phyloP scores from a whole-genome alignment of 2,888 invertebrate genomes.

The Cephus pygmeus region DNA sequence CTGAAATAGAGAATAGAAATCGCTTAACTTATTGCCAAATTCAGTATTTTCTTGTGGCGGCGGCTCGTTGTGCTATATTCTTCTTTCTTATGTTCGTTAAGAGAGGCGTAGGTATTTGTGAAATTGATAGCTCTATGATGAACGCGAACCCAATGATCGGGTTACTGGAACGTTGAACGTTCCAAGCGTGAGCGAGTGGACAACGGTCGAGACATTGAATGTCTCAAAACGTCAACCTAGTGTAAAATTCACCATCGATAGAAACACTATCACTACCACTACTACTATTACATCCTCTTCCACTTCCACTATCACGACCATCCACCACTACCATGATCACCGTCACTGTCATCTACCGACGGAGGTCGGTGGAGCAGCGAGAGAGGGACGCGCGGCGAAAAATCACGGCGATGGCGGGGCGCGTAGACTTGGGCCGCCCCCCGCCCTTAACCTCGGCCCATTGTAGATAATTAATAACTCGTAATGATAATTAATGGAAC shows the following conservation, averaged over 20 bases:
- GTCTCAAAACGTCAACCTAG: slow-evolving; percentile 6
- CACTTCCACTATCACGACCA: not conserved
- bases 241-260: not conserved
- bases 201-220: slow-evolving; percentile 36
- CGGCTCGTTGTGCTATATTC: slow-evolving; percentile 45
- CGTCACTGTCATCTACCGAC: not conserved
- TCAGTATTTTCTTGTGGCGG: slow-evolving; percentile 60
- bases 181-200: slow-evolving; percentile 32
- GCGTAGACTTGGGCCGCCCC: slow-evolving; percentile 66
- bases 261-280: not conserved
- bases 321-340: not conserved
- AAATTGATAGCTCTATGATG: slow-evolving; percentile 33
- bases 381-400: slow-evolving; percentile 61
- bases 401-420: slow-evolving; percentile 64
- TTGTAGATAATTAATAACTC: slow-evolving; percentile 65
- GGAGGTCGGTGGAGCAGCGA: slow-evolving; percentile 11
- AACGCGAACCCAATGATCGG: slow-evolving; percentile 21
- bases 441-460: slow-evolving; percentile 65
- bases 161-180: slow-evolving; percentile 27
- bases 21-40: slow-evolving; percentile 63
- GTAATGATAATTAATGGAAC: slow-evolving; percentile 47
- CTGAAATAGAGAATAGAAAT: slow-evolving; percentile 37
- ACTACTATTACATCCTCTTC: not conserved
- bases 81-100: slow-evolving; percentile 37
- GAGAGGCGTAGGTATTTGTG: slow-evolving; percentile 38